phyloP scores from a whole-genome alignment of 2,797 vertebrate species.

The Amblyraja radiata region DNA sequence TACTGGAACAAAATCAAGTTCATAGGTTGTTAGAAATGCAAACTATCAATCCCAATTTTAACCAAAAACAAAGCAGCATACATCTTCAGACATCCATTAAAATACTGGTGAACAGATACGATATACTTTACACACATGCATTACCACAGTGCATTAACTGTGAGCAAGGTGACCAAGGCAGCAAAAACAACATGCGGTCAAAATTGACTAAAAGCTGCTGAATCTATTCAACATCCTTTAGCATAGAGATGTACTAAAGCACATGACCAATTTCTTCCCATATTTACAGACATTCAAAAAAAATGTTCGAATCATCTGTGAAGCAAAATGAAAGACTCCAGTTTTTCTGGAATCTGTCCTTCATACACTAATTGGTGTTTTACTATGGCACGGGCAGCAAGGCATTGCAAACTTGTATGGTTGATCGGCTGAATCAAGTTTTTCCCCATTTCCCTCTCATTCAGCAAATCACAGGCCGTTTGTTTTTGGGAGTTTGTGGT shows the following conservation, averaged over 20 bases:
- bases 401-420: constrained; percentile 95
- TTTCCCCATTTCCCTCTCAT: constrained; percentile 90
- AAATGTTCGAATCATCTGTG: constrained; percentile 75
- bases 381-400: constrained; percentile 87
- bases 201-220: constrained; percentile 15
- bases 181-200: constrained; percentile 35
- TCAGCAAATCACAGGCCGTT: constrained; percentile 89
- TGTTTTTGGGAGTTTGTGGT: constrained; percentile 86
- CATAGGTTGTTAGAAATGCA: background rate
- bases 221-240: constrained; percentile 37
- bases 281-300: constrained; percentile 24
- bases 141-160: constrained; percentile 22
- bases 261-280: constrained; percentile 14
- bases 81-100: constrained; percentile 3
- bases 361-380: constrained; percentile 77
- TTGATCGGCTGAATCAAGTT: constrained; percentile 97
- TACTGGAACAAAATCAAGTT: constrained; percentile 26
- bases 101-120: constrained; percentile 31
- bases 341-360: constrained; percentile 89
- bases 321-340: constrained; percentile 90
- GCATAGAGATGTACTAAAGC: constrained; percentile 26
- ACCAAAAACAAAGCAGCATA: constrained; percentile 32
- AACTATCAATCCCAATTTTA: constrained; percentile 14
- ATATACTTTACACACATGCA: constrained; percentile 28
- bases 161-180: background rate